Evolutionary conservation across 2,888 invertebrate genomes (phyloP), one percentile per base, ranked within the genome.

Genomic region (Epicampocera succincta): DNA sequence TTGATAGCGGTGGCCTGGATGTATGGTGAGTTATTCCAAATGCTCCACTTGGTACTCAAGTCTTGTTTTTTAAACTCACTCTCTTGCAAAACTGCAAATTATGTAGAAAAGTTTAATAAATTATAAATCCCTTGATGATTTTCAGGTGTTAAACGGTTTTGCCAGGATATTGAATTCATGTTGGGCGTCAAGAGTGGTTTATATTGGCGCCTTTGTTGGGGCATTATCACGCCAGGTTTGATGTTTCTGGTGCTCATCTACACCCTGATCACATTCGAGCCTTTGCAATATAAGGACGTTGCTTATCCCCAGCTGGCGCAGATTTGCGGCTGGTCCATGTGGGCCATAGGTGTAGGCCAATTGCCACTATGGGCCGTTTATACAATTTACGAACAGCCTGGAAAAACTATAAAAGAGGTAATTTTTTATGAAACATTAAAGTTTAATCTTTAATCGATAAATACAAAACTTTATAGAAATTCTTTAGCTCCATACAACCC

Each of bases 141-240:
- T 79, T 5, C 33, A 93, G 93, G 94, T 5, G 88, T 94, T n/a
- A 93, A 93, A 83, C 93, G 94, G 58, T 92, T 95, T 81, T 93
- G 94, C 84, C 91, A 92, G 52, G 97, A 97, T 87, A 92, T 96
- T 60, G 95, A 96, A 88, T 97, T 94, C 88, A 97, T 97, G 96
- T 90, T 95, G 85, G 93, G 94, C 42, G 91, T 92, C 1, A 93
- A 93, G 88, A 91, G 91, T 1, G 85, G 94, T 0, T 85, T 94
- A 19, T 97, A 96, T 88, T 97, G 96, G 96, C 93, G 96, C 83
- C 86, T 95, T 44, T 96, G 96, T 84, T 97, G 97, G 97, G 93
- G 93, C 0, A 65, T 95, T 15, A 91, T 96, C 65, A 95, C 95
- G 9, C 97, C 96, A 0, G 88, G 93, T 0, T 90, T 95, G 74